Conservation (phyloP, 2,113 vertebrate species). For the Willisornis vidua region DNA sequence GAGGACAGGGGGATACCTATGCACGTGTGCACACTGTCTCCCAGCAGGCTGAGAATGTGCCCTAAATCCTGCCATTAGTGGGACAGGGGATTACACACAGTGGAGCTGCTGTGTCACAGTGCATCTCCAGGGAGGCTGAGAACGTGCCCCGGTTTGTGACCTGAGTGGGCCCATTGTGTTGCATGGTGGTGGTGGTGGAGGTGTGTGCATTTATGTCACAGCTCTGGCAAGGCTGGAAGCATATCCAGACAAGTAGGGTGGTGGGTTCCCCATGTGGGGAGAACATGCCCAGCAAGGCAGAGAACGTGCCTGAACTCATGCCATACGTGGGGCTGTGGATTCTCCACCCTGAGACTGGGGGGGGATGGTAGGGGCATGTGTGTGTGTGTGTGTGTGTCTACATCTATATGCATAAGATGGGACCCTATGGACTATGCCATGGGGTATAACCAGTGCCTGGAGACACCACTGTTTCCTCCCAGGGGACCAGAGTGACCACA, state of each 20-base stretch:
- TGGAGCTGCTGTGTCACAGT: not conserved
- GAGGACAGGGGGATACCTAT: not conserved
- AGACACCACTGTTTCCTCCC: not conserved
- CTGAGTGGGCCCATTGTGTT: not conserved
- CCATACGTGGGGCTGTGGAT: not conserved
- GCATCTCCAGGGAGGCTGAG: not conserved
- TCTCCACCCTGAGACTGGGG: not conserved
- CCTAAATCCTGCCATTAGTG: not conserved
- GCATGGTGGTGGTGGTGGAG: accelerated
- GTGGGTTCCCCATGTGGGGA: not conserved
- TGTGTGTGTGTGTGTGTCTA: not conserved
- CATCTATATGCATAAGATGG: not conserved
- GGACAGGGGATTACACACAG: accelerated
- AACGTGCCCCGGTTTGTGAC: accelerated
- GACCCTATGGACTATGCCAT: not conserved
- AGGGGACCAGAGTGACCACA: constrained; percentile 97
- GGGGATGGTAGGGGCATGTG: not conserved
- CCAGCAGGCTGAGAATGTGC: not conserved
- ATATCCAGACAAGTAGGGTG: not conserved
- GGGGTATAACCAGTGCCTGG: not conserved
- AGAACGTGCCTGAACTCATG: not conserved
- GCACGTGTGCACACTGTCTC: accelerated
- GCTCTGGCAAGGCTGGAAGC: not conserved
- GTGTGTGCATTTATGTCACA: not conserved
- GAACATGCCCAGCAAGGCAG: not conserved